Percentiles rank a stretch among this genome's conserved stretches.
phyloP scores from a whole-genome alignment of 1,140 invertebrate species.

The Drosophila subpulchrella region DNA sequence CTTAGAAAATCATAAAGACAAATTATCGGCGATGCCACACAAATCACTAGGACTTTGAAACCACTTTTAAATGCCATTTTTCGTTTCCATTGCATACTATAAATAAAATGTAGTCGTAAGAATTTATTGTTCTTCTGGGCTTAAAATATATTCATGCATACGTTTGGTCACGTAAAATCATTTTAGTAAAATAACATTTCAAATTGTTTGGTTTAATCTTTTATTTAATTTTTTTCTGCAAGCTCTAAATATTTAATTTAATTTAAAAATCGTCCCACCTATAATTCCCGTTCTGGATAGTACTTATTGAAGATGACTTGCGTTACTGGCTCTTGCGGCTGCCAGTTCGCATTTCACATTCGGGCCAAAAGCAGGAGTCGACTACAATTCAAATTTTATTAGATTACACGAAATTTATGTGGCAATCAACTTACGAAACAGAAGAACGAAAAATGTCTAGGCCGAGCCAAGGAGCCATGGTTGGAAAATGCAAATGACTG shows the following conservation, averaged over 20 bases:
- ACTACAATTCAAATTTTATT: conserved; percentile 83
- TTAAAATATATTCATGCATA: no score
- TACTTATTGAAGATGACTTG: not conserved
- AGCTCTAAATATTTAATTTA: not conserved
- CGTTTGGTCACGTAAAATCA: no score
- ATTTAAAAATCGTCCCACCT: not conserved
- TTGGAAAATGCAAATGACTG: conserved; percentile 64
- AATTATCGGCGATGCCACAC: no score
- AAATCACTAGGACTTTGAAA: no score
- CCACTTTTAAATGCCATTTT: no score
- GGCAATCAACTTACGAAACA: conserved; percentile 70
- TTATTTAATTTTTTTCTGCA: no score
- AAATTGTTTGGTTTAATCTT: no score
- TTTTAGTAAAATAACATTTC: no score
- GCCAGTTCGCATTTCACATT: conserved; percentile 26
- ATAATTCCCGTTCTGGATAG: not conserved
- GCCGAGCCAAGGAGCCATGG: not conserved
- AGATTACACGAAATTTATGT: conserved; percentile 82
- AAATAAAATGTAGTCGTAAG: no score
- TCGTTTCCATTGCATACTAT: no score
- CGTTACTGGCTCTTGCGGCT: conserved; percentile 19
- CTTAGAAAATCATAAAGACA: no score
- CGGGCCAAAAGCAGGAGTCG: conserved; percentile 25
- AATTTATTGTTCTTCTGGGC: no score
- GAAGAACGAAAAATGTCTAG: conserved; percentile 25